phyloP scores from a whole-genome alignment of 92 coral and sea anemone species.

The Pocillopora meandrina region DNA sequence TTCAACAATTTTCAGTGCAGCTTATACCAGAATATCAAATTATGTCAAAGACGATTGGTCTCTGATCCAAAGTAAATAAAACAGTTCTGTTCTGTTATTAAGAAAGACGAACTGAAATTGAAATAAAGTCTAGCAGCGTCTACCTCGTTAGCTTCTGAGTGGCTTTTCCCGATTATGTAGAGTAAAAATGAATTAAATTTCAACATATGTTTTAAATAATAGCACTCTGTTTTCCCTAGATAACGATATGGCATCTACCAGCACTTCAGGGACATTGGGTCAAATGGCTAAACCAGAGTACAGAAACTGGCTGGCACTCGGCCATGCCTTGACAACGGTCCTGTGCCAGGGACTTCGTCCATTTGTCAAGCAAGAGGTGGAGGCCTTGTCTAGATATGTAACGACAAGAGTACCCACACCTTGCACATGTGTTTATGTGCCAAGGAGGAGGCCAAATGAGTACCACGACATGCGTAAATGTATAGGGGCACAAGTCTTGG shows the following conservation, averaged over 20 bases:
- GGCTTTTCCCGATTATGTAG: too few relatives aligned
- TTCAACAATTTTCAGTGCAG: too few relatives aligned
- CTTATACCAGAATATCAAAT: too few relatives aligned
- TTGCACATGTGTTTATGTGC: constrained; percentile 37
- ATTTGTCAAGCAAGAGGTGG: constrained; percentile 47
- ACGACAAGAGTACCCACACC: constrained; percentile 23
- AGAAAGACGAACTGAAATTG: too few relatives aligned
- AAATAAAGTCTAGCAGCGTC: too few relatives aligned
- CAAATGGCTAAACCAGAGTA: constrained; percentile 23
- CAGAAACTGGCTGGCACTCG: constrained; percentile 85
- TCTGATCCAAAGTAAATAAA: not conserved
- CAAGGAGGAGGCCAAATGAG: constrained; percentile 38
- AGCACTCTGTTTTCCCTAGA: too few relatives aligned
- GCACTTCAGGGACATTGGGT: too few relatives aligned
- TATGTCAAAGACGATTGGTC: not conserved
- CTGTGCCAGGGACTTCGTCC: constrained; percentile 60
- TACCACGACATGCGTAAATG: constrained; percentile 52
- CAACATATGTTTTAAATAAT: too few relatives aligned
- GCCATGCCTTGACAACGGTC: constrained; percentile 50
- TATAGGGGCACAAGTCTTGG: constrained; percentile 68
- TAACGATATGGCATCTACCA: too few relatives aligned
- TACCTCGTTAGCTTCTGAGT: too few relatives aligned
- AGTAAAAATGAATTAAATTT: too few relatives aligned
- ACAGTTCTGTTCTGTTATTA: too few relatives aligned
- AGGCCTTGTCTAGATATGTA: constrained; percentile 43